These are phyloP conservation scores for Lethenteron reissneri DNA, from an alignment of 2,113 vertebrate species.

Conservation along the genomic window DNA sequence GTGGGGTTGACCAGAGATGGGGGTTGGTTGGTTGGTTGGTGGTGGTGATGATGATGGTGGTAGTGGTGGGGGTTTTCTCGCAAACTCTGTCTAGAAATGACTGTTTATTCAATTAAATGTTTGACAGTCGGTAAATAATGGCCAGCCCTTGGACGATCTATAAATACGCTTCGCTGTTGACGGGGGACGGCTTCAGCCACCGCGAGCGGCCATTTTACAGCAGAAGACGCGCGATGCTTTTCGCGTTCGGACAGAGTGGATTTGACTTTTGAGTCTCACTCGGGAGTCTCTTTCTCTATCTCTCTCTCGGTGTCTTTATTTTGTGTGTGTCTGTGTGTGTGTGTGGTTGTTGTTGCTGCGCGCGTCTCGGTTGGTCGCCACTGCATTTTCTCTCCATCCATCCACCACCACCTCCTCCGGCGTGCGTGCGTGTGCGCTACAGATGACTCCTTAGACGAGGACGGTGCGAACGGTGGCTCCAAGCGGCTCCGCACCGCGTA, in stretches of 20 bases:
- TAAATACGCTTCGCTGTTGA: conserved; percentile 6
- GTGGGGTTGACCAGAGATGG: neutral
- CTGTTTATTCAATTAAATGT: conserved; percentile 18
- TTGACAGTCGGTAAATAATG: conserved; percentile 14
- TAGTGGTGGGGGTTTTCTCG: conserved; percentile 26
- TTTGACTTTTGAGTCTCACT: too few relatives aligned
- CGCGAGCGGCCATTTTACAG: conserved; percentile 47
- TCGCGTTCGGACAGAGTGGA: conserved; percentile 5
- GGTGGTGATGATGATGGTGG: neutral
- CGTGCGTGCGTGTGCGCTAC: conserved; percentile 18
- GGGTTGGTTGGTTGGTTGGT: conserved; percentile 5
- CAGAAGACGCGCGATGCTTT: conserved; percentile 26
- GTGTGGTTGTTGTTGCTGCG: too few relatives aligned
- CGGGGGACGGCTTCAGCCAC: conserved; percentile 6
- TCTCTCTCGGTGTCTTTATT: conserved; percentile 8
- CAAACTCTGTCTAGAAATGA: conserved; percentile 22
- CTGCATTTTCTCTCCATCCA: too few relatives aligned
- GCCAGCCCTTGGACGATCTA: conserved; percentile 6
- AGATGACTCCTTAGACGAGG: conserved; percentile 32
- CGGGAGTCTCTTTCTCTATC: conserved; percentile 12
- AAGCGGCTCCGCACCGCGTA: conserved; percentile 71
- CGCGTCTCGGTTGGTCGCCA: too few relatives aligned
- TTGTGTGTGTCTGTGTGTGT: neutral
- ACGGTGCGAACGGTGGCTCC: conserved; percentile 40
- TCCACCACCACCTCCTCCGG: too few relatives aligned